Conservation (phyloP, 1,140 invertebrate species). For the Fopius arisanus region DNA sequence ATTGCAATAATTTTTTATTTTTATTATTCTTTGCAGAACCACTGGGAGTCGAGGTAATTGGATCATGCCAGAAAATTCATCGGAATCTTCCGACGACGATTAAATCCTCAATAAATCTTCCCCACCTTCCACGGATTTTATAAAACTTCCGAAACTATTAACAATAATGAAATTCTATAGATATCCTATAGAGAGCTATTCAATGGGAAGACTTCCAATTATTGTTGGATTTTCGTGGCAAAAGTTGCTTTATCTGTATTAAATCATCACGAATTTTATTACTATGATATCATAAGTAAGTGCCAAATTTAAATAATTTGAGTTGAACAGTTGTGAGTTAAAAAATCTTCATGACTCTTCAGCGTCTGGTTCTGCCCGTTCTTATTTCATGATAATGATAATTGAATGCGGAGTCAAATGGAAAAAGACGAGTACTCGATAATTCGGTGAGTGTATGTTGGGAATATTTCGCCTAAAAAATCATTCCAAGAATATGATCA, state of each 20-base stretch:
- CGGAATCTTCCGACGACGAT: slow-evolving; percentile 63
- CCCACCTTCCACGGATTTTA: not conserved
- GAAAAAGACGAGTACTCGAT: too few species aligned
- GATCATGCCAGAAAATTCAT: slow-evolving; percentile 72
- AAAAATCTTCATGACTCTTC: not conserved
- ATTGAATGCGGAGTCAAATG: not conserved
- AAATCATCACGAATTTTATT: not conserved
- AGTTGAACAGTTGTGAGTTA: not conserved
- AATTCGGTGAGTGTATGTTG: too few species aligned
- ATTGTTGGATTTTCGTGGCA: not conserved
- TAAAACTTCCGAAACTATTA: not conserved
- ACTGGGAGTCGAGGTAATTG: slow-evolving; percentile 70
- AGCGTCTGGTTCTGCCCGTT: not conserved
- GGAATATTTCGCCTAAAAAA: too few species aligned
- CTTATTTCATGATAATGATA: not conserved
- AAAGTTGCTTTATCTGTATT: not conserved
- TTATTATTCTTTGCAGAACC: slow-evolving; percentile 46
- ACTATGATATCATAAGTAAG: not conserved
- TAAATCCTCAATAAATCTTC: slow-evolving; percentile 35
- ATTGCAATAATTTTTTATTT: slow-evolving; percentile 32
- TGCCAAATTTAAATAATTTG: not conserved
- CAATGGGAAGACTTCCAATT: not conserved
- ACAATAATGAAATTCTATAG: not conserved
- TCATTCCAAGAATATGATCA: too few species aligned
- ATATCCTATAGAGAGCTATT: not conserved